Evolutionary conservation across 2,113 vertebrate genomes (phyloP).

Genomic region (Anoplopoma fimbria): DNA sequence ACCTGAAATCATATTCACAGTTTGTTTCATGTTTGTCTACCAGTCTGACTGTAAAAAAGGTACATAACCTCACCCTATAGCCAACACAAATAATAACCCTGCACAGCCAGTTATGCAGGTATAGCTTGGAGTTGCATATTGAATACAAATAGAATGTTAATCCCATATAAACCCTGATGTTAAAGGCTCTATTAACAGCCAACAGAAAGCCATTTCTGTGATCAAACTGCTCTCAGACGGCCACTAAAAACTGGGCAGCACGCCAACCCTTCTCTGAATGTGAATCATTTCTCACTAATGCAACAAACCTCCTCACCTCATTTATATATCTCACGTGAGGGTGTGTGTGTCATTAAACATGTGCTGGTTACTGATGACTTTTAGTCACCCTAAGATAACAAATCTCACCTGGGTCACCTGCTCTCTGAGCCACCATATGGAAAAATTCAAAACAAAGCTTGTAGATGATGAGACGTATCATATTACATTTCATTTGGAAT

Average conservation of each 20-base stretch:
- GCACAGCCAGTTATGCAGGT: background rate
- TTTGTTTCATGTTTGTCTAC: background rate
- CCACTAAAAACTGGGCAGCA: background rate
- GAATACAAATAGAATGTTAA: constrained; percentile 29
- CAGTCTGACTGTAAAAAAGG: background rate
- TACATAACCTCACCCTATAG: background rate
- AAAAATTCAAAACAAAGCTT: constrained; percentile 21
- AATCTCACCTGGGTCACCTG: background rate
- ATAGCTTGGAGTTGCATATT: background rate
- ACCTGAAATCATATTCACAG: background rate
- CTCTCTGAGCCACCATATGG: background rate
- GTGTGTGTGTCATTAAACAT: too few relatives aligned
- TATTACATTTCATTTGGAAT: background rate
- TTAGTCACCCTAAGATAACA: constrained; percentile 14
- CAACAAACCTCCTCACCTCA: constrained; percentile 12
- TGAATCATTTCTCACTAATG: constrained; percentile 36
- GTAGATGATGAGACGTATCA: background rate
- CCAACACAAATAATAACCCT: background rate
- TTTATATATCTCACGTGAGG: constrained; percentile 17
- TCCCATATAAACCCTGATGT: background rate
- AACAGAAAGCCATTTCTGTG: background rate
- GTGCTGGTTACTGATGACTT: too few relatives aligned
- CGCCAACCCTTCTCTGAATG: background rate
- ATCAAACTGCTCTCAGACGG: background rate
- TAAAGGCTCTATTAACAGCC: background rate